These are phyloP conservation scores for Paguma larvata DNA, from an alignment of 2,797 vertebrate genomes.

Conservation along the genomic window DNA sequence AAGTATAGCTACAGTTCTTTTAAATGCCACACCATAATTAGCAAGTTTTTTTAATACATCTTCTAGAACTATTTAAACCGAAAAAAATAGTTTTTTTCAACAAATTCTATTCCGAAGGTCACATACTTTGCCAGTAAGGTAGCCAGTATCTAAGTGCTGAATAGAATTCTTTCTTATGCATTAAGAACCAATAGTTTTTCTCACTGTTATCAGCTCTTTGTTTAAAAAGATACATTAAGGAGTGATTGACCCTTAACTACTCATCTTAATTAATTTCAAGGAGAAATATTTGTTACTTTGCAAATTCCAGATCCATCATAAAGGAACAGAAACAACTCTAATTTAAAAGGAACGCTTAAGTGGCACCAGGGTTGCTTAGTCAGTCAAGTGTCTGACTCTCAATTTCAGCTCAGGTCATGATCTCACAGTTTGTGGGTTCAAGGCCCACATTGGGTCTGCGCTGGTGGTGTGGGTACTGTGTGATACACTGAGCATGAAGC, in stretches of 20 bases:
- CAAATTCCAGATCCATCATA: neutral
- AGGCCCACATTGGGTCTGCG: no score
- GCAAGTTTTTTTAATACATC: neutral
- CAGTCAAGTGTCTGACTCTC: no score
- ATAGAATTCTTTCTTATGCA: neutral
- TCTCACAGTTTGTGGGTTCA: no score
- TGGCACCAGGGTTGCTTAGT: no score
- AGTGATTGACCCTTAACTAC: neutral
- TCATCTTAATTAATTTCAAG: neutral
- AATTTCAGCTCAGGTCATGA: no score
- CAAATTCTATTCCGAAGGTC: neutral
- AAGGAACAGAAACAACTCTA: neutral
- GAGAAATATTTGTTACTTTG: neutral
- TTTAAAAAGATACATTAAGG: neutral
- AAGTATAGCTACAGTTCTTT: neutral
- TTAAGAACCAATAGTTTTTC: neutral
- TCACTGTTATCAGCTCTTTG: neutral
- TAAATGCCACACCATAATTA: neutral
- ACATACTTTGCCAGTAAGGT: neutral
- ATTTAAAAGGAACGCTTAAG: neutral
- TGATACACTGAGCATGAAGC: no score
- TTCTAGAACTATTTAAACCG: neutral
- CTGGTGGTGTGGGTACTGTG: no score
- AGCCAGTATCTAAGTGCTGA: neutral
- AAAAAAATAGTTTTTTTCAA: neutral